phyloP scores from a whole-genome alignment of 2,888 invertebrate genomes.

The Creontiades dilutus region DNA sequence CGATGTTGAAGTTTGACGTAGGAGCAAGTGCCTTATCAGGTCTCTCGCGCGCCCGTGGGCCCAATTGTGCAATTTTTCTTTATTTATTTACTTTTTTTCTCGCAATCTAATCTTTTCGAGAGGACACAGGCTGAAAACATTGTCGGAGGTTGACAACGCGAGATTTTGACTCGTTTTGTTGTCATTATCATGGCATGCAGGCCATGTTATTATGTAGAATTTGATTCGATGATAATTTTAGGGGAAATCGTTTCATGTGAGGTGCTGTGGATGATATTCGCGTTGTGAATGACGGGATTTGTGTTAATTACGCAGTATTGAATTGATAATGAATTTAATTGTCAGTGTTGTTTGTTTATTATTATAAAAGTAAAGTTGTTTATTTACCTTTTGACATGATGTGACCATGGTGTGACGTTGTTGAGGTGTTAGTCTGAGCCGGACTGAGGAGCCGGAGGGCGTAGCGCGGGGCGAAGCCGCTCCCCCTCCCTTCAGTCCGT shows the following conservation, averaged over 20 bases:
- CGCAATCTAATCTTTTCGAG: neutral
- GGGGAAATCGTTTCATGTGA: no score
- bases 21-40: neutral
- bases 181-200: no score
- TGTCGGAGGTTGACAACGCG: neutral
- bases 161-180: no score
- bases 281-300: no score
- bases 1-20: no score
- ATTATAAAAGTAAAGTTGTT: conserved; percentile 13
- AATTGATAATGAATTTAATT: no score
- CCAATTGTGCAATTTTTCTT: neutral
- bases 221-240: no score
- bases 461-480: conserved; percentile 18
- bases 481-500: conserved; percentile 15
- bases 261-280: no score
- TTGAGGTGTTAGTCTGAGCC: conserved; percentile 35
- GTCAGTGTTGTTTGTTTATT: no score
- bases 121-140: neutral
- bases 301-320: no score
- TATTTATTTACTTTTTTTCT: neutral
- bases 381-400: conserved; percentile 66
- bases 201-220: no score
- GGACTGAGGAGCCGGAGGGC: conserved; percentile 51
- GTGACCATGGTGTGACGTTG: conserved; percentile 67
- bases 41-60: neutral